phyloP scores from a whole-genome alignment of 1,140 invertebrate genomes.

The Formica exsecta region DNA sequence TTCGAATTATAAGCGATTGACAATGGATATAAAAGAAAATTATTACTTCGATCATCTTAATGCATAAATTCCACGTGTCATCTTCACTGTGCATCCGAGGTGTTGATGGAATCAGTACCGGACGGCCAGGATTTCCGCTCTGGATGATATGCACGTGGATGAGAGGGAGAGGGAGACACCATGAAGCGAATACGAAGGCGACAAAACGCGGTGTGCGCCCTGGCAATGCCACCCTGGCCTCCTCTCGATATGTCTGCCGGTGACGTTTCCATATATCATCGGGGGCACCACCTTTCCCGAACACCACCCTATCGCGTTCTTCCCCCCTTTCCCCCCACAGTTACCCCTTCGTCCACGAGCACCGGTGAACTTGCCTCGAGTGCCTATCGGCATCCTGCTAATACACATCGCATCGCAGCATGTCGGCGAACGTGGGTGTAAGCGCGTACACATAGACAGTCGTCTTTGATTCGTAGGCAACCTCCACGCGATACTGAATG shows the following conservation, averaged over 20 bases:
- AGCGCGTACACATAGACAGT: background rate
- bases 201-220: conserved; percentile 79
- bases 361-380: conserved; percentile 78
- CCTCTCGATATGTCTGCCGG: conserved; percentile 84
- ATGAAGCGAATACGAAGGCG: conserved; percentile 78
- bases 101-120: conserved; percentile 44
- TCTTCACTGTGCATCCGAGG: background rate
- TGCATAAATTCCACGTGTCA: background rate
- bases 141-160: conserved; percentile 67
- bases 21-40: background rate
- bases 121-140: conserved; percentile 68
- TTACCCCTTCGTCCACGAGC: conserved; percentile 67
- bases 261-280: conserved; percentile 86
- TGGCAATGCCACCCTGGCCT: conserved; percentile 73
- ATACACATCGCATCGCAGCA: conserved; percentile 74
- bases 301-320: conserved; percentile 72
- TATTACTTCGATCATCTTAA: conserved; percentile 3
- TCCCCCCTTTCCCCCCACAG: conserved; percentile 45
- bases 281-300: conserved; percentile 73
- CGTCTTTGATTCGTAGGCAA: conserved; percentile 48
- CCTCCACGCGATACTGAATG: background rate
- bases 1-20: background rate
- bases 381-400: conserved; percentile 81
- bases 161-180: conserved; percentile 64
- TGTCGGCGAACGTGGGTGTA: conserved; percentile 46